phyloP scores from a whole-genome alignment of 2,888 invertebrate species.

The Bembecia ichneumoniformis region DNA sequence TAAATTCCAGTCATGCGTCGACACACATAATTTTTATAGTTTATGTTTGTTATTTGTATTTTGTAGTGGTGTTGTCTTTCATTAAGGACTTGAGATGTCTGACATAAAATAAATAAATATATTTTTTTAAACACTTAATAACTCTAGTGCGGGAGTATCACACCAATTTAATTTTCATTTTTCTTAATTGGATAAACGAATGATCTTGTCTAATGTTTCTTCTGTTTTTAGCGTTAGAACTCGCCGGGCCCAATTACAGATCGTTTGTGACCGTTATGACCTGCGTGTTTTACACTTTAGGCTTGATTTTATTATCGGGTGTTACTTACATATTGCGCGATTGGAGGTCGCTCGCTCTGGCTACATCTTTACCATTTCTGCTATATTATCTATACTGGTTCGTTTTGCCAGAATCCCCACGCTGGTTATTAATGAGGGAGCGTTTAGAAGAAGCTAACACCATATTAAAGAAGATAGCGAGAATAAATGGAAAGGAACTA shows the following conservation, averaged over 20 bases:
- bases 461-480: constrained; percentile 83
- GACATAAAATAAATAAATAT: no score
- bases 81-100: no score
- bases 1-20: no score
- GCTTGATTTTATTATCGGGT: constrained; percentile 84
- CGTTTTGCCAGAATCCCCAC: constrained; percentile 90
- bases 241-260: constrained; percentile 91
- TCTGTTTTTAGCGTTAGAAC: constrained; percentile 81
- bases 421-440: constrained; percentile 91
- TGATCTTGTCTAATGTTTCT: background rate
- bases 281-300: constrained; percentile 90
- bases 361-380: constrained; percentile 88
- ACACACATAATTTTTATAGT: no score
- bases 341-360: constrained; percentile 85
- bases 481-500: constrained; percentile 81
- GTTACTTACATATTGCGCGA: constrained; percentile 89
- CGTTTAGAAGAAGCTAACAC: constrained; percentile 85
- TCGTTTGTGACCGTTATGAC: constrained; percentile 95
- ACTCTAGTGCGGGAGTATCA: background rate
- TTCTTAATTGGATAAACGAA: background rate
- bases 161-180: background rate
- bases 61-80: no score
- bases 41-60: no score
- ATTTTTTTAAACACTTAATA: background rate
- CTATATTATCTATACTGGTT: constrained; percentile 88